Evolutionary conservation across 2,888 invertebrate species (phyloP), one percentile per base, ranked within the genome.

Genomic region (Ormyrus nitidulus): DNA sequence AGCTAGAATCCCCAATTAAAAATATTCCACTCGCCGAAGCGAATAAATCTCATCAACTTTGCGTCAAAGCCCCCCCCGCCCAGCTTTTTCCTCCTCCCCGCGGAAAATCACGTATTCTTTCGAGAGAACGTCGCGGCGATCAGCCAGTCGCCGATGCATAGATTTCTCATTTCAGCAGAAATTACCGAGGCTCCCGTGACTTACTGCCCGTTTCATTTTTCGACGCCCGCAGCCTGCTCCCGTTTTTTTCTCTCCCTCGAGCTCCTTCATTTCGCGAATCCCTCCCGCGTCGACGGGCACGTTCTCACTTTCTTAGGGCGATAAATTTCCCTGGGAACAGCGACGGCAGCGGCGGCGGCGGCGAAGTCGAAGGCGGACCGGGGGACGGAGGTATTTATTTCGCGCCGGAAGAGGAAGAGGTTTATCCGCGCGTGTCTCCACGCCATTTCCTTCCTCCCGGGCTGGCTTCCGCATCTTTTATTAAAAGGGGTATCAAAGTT

Each of bases 241-340:
- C 46, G 46, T 62, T 70, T 44, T 34, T 68, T 51, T 7, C 48
- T n/a, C 34, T 34, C 34, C 3, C 34, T 4, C 34, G 3, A 4
- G 34, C 34, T 34, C 34, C 34, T 34, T 4, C 34, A 34, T 70
- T 62, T 77, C 71, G 61, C 71, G 70, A 81, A 75, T 74, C 74
- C 51, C 56, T 44, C 51, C 49, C 79, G n/a, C 51, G 73, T 56
- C 65, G 69, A 64, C 64, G 51, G 65, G 76, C 75, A 74, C 72
- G 81, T 82, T 78, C 82, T 73, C 81, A 70, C 80, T 82, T 76
- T 79, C 62, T 49, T 46, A 66, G 59, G 53, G 19, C 73, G 79
- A 81, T 81, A 81, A 81, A 79, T 81, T 81, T 62, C 44, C 48
- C 61, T n/a, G 0, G 19, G 6, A 73, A 73, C 13, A 44, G 8